These are phyloP conservation scores for Chelon auratus DNA, from an alignment of 2,797 vertebrate species.

Conservation along the genomic window DNA sequence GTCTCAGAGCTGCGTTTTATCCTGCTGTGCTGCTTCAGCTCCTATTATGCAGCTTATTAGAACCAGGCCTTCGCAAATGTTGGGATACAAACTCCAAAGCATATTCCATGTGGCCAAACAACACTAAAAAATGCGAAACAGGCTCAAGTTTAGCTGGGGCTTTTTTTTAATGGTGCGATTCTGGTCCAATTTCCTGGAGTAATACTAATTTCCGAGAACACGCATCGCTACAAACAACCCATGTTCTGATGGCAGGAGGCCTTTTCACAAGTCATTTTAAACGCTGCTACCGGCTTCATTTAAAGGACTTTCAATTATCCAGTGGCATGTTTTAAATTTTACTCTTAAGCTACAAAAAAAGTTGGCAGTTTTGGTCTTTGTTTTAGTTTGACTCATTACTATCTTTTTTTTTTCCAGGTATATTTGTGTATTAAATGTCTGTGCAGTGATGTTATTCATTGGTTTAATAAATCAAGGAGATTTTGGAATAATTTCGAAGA, in stretches of 20 bases:
- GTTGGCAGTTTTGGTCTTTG: no score
- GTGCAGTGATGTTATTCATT: no score
- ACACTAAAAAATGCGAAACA: not conserved
- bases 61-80: constrained; percentile 27
- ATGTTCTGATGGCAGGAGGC: constrained; percentile 16
- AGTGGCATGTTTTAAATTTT: not conserved
- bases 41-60: constrained; percentile 19
- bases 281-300: not conserved
- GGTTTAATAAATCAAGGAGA: no score
- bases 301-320: no score
- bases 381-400: no score
- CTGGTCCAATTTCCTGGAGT: constrained; percentile 39
- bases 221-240: constrained; percentile 11
- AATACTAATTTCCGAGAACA: constrained; percentile 33
- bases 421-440: no score
- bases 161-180: constrained; percentile 23
- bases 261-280: constrained; percentile 6
- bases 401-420: no score
- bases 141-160: not conserved
- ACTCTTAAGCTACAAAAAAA: not conserved
- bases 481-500: no score
- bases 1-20: not conserved
- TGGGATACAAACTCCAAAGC: constrained; percentile 3
- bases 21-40: constrained; percentile 13
- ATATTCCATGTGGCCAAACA: constrained; percentile 19